Base-by-base conservation (phyloP, 2,113 vertebrate genomes). In the Perognathus longimembris region DNA sequence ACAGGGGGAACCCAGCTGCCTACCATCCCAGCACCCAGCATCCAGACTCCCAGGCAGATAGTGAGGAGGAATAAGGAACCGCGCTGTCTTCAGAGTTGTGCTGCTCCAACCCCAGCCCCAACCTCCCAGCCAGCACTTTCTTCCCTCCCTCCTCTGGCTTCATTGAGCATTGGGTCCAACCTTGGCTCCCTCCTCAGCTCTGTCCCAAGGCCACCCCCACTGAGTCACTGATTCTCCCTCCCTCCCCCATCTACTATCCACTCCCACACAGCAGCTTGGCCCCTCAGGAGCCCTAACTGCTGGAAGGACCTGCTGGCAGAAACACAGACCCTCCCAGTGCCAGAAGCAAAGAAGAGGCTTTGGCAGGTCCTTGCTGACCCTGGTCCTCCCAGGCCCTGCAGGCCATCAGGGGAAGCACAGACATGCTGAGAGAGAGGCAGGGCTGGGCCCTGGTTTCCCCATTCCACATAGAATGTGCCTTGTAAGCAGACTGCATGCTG, bases 151-250 rank as follows among this genome's bases (percentile, higher is more conserved):
- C 59, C 34, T 90, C 32, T 34, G 81, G 93, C 92, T 87, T 93
- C 79, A 88, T 15, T 22, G 32, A 96, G 70, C 70, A 90, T 66
- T 59, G 17, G 42, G 71, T 74, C 71, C 71, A 90, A 82, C 54
- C 64, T 89, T 88, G 78, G 90, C 71, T 85, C 34, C 57, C 17
- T 88, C 79, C 67, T 92, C 84, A 87, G 32, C 85, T 87, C 36
- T 86, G 64, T 92, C 78, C 83, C 75, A 93, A 90, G 21, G 85
- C 94, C 75, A 14, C 90, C 95, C 84, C 88, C 85, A 87, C 80
- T 96, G 96, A 96, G 88, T 97, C 95, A 96, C 73, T 95, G 59
- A 76, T 61, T 93, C 75, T 89, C 32, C 40, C 34, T 91, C 83
- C 71, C 59, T 93, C 93, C 85, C 67, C 70, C 73, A 26, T 30